These are phyloP conservation scores for Hybos culiciformis DNA, from an alignment of 2,888 invertebrate species.

Conservation along the genomic window DNA sequence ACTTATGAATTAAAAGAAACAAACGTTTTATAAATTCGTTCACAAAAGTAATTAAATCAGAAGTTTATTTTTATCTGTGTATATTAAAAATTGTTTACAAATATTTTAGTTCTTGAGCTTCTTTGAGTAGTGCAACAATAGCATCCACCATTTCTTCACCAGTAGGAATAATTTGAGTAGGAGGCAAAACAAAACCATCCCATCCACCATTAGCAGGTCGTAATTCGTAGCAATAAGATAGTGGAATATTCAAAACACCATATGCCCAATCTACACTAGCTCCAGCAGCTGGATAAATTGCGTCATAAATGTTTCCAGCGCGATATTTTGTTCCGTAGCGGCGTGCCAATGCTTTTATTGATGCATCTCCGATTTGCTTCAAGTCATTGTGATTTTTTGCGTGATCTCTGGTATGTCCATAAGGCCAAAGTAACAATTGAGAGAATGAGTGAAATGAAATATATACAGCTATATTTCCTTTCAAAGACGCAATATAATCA, in stretches of 20 bases:
- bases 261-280: constrained; percentile 53
- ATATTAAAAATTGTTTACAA: too few relatives aligned
- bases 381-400: constrained; percentile 39
- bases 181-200: constrained; percentile 51
- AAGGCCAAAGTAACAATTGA: constrained; percentile 53
- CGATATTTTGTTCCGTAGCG: constrained; percentile 34
- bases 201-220: constrained; percentile 22
- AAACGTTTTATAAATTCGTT: too few relatives aligned
- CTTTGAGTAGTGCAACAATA: constrained; percentile 37
- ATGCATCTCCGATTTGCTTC: constrained; percentile 26
- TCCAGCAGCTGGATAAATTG: constrained; percentile 42
- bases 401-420: constrained; percentile 41
- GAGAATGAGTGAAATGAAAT: constrained; percentile 62
- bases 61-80: too few relatives aligned
- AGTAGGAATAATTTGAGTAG: constrained; percentile 46
- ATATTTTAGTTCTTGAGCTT: constrained; percentile 36
- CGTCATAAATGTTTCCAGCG: constrained; percentile 36
- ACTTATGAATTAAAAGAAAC: too few relatives aligned
- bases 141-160: constrained; percentile 48
- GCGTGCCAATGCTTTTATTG: constrained; percentile 23
- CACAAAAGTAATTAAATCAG: too few relatives aligned
- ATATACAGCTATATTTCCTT: constrained; percentile 44
- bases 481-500: constrained; percentile 39
- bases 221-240: constrained; percentile 51
- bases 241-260: constrained; percentile 38